Conservation (phyloP, 2,888 invertebrate species). For the Gryllus longicercus region DNA sequence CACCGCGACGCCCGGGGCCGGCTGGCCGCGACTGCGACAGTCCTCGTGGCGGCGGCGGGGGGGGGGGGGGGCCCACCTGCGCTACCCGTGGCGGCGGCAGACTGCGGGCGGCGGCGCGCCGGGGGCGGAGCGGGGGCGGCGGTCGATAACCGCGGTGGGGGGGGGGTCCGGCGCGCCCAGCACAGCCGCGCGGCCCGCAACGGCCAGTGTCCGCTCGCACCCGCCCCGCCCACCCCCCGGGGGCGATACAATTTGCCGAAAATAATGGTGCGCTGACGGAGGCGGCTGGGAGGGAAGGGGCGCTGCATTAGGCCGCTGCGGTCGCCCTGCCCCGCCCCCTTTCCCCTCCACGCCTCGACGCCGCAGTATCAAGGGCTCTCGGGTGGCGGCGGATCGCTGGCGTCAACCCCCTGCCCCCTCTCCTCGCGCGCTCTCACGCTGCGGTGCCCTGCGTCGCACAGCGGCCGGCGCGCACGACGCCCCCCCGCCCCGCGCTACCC, state of each 20-base stretch:
- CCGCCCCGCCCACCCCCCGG: not conserved
- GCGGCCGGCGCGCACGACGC: not conserved
- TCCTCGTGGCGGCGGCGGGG: not conserved
- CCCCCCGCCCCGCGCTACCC: not conserved
- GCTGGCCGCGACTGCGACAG: not conserved
- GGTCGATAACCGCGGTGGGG: constrained; percentile 2
- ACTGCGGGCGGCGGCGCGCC: not conserved
- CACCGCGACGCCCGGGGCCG: not conserved
- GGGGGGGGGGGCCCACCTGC: not conserved
- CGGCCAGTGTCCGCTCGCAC: not conserved
- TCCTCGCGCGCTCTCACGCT: not conserved
- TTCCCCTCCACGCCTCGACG: not conserved
- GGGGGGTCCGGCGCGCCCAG: not conserved
- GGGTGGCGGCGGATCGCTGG: constrained; percentile 2
- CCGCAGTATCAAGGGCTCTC: not conserved
- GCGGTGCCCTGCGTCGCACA: not conserved
- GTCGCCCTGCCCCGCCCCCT: not conserved
- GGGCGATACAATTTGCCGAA: not conserved
- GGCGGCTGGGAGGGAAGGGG: not conserved
- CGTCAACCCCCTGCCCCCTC: not conserved
- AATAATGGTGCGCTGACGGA: not conserved
- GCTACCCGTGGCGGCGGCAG: not conserved
- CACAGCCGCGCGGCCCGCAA: too few relatives aligned
- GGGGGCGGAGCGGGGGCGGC: not conserved
- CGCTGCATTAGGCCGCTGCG: not conserved